Conservation (phyloP, 2,113 vertebrate genomes). For the Cynoglossus semilaevis region DNA sequence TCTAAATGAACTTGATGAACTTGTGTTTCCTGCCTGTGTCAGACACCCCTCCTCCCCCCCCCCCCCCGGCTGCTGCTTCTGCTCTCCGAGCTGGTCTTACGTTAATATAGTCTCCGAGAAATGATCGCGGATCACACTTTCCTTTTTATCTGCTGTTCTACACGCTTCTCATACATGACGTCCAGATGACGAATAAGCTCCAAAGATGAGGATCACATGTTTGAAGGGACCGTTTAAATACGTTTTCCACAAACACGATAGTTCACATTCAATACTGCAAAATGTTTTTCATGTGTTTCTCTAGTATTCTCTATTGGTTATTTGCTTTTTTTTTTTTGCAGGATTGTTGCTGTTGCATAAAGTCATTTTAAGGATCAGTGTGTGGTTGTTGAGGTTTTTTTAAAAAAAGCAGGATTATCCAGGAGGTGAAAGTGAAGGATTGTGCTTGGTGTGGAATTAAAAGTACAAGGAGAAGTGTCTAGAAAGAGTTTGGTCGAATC, state of each 20-base stretch:
- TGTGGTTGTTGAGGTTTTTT: too few species aligned
- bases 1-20: conserved; percentile 69
- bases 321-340: neutral
- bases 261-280: neutral
- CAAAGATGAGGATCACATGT: neutral
- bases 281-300: neutral
- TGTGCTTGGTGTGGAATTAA: too few species aligned
- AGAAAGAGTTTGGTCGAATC: too few species aligned
- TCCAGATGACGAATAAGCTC: conserved; percentile 5
- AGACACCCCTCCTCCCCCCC: conserved; percentile 54
- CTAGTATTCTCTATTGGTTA: neutral
- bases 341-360: neutral
- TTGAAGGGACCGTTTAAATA: neutral
- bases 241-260: too few species aligned
- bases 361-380: too few species aligned
- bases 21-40: conserved; percentile 65
- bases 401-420: too few species aligned
- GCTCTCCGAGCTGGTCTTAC: conserved; percentile 23
- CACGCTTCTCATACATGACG: conserved; percentile 9
- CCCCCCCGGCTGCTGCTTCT: conserved; percentile 9
- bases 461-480: too few species aligned
- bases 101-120: conserved; percentile 15
- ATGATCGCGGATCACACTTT: conserved; percentile 16
- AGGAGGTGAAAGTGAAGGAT: too few species aligned
- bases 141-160: conserved; percentile 19